A percentile compares a stretch with the other conserved stretches of the same genome.
Conservation (phyloP, 2,888 invertebrate genomes). For the Gastrophysa polygoni region DNA sequence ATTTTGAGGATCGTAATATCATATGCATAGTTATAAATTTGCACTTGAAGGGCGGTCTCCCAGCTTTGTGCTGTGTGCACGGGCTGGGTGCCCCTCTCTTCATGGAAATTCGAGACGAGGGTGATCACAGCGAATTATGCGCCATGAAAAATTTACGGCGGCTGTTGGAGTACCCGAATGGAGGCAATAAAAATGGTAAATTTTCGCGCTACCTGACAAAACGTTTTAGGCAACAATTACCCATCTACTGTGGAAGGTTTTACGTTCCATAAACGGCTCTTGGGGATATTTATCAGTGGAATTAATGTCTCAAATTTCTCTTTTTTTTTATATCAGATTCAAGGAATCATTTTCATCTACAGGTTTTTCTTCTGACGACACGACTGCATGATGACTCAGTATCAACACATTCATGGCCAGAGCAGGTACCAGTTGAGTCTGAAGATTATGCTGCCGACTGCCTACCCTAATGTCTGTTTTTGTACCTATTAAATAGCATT, state of each 20-base stretch:
- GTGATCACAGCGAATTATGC: constrained; percentile 14
- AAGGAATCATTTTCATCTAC: no score
- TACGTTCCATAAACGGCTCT: background rate
- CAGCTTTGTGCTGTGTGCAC: background rate
- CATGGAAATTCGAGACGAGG: constrained; percentile 13
- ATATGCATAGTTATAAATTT: constrained; percentile 27
- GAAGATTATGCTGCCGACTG: no score
- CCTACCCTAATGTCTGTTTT: no score
- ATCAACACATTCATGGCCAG: no score
- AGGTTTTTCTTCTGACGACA: no score
- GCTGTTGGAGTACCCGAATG: constrained; percentile 3
- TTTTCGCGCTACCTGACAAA: background rate
- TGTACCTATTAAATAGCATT: no score
- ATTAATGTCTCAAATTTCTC: no score
- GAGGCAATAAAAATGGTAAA: background rate
- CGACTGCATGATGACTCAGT: no score
- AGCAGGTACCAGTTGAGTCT: no score
- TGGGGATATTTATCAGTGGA: background rate
- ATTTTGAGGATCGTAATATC: constrained; percentile 21
- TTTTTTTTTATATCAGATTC: no score
- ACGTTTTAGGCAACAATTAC: constrained; percentile 1
- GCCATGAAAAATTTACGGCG: constrained; percentile 4
- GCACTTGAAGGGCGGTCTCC: constrained; percentile 20
- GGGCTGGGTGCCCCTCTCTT: background rate
- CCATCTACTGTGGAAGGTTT: background rate